These are phyloP conservation scores for Parasteatoda lunata DNA, from an alignment of 2,888 invertebrate species.

Conservation along the genomic window DNA sequence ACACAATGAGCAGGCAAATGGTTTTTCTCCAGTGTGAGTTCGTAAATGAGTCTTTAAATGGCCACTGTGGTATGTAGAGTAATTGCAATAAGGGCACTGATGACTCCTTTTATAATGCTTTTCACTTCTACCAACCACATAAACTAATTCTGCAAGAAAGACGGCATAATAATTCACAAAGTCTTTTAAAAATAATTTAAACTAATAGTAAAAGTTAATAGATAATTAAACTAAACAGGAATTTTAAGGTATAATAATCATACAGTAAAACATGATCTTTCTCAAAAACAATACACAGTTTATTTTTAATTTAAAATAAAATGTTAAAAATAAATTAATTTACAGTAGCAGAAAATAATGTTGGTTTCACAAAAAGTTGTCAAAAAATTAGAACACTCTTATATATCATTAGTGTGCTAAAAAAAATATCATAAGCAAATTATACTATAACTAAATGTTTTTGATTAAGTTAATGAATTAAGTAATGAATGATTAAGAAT, in stretches of 20 bases:
- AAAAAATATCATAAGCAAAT: too few species aligned
- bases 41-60: constrained; percentile 6
- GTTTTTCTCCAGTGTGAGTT: constrained; percentile 12
- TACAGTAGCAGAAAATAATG: background rate
- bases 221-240: background rate
- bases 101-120: background rate
- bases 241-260: background rate
- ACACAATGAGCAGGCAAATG: constrained; percentile 13
- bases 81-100: background rate
- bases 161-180: background rate
- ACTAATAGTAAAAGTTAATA: background rate
- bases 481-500: too few species aligned
- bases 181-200: background rate
- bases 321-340: background rate
- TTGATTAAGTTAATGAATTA: too few species aligned
- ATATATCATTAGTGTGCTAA: background rate
- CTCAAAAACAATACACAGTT: too few species aligned
- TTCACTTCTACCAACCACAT: background rate
- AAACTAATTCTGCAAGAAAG: background rate
- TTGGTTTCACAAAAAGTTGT: background rate
- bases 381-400: background rate
- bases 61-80: background rate
- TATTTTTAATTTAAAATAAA: background rate
- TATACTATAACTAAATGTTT: too few species aligned
- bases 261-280: background rate